Evolutionary conservation across 2,797 vertebrate genomes (phyloP).

Genomic region (Peromyscus melanophrys): DNA sequence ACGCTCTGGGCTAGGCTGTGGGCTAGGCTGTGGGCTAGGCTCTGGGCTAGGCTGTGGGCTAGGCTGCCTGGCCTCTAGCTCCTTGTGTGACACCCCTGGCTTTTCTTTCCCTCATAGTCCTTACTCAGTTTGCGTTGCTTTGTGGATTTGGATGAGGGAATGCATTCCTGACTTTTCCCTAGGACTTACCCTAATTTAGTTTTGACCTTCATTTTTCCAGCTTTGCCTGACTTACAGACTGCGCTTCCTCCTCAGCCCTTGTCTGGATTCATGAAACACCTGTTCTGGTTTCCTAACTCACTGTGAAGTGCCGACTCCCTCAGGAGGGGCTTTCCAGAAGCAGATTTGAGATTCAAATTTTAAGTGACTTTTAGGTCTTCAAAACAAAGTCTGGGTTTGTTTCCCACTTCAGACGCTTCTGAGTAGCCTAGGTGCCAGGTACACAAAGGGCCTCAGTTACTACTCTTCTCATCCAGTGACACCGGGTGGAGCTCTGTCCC

Average conservation of each 20-base stretch:
- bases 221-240: neutral
- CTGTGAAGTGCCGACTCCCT: neutral
- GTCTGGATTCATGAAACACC: neutral
- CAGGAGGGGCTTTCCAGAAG: neutral
- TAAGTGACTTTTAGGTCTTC: slow-evolving; percentile 32
- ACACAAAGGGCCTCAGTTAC: neutral
- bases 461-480: neutral
- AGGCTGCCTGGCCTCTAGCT: neutral
- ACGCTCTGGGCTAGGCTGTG: neutral
- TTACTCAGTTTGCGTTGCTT: slow-evolving; percentile 48
- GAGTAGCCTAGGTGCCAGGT: neutral
- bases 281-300: neutral
- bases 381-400: neutral
- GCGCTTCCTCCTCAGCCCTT: neutral
- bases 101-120: neutral
- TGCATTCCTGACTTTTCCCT: neutral
- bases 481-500: neutral
- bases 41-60: neutral
- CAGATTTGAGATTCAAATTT: slow-evolving; percentile 17
- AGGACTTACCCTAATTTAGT: slow-evolving; percentile 2
- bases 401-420: neutral
- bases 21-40: neutral
- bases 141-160: neutral
- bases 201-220: neutral
- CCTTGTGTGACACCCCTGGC: neutral